Conservation (phyloP, 35 echinoderm and acorn worm genomes). For the Apostichopus californicus region DNA sequence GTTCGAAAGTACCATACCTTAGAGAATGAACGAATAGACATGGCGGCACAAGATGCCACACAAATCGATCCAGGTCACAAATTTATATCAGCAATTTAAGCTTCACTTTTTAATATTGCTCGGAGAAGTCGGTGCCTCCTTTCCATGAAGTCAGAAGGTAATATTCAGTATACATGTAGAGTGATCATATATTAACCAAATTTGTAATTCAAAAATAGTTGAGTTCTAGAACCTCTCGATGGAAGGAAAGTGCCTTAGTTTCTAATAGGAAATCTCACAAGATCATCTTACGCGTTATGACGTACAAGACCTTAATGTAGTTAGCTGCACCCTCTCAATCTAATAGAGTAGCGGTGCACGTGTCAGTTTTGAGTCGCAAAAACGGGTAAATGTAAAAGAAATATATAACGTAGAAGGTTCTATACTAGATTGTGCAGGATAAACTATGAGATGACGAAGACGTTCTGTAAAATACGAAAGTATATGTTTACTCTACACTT, state of each 20-base stretch:
- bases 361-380: not conserved
- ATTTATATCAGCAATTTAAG: not conserved
- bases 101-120: not conserved
- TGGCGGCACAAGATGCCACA: not conserved
- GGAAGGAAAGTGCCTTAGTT: conserved; percentile 9
- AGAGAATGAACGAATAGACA: not conserved
- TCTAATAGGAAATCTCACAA: not conserved
- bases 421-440: too few species aligned
- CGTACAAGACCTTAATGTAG: conserved; percentile 28
- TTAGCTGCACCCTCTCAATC: conserved; percentile 23
- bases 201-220: conserved; percentile 37
- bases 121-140: not conserved
- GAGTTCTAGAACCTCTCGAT: not conserved
- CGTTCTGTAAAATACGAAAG: too few species aligned
- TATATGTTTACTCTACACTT: too few species aligned
- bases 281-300: conserved; percentile 23
- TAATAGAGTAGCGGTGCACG: not conserved
- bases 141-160: conserved; percentile 1
- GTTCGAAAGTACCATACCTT: too few species aligned
- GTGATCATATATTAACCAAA: conserved; percentile 26
- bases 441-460: too few species aligned
- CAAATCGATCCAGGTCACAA: not conserved
- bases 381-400: too few species aligned
- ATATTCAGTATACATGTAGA: not conserved
- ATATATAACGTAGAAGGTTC: too few species aligned